These are phyloP conservation scores for Syrrhaptes paradoxus DNA, from an alignment of 2,113 vertebrate species.

Conservation along the genomic window DNA sequence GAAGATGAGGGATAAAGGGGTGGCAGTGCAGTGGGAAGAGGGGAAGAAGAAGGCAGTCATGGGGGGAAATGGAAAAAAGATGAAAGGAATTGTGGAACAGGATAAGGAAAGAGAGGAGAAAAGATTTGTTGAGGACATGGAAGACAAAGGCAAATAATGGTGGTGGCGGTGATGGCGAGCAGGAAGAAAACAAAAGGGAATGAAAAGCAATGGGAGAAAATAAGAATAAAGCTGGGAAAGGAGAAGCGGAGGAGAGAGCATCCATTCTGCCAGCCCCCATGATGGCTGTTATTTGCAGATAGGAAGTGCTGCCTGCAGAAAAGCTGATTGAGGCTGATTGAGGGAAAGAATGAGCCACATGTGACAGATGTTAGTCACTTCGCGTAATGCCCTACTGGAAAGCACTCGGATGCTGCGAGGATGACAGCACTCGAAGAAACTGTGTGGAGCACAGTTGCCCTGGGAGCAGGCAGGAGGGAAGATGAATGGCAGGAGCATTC, in stretches of 20 bases:
- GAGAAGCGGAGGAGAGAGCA: not conserved
- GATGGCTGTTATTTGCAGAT: conserved; percentile 49
- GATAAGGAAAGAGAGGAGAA: not conserved
- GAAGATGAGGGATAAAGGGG: not conserved
- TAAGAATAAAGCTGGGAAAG: not conserved
- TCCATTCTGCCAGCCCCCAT: not conserved
- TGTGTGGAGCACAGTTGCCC: not conserved
- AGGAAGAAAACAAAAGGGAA: not conserved
- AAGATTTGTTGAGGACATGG: not conserved
- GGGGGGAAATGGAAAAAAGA: not conserved
- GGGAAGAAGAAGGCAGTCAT: not conserved
- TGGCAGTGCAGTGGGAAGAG: not conserved
- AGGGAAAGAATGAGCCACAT: conserved; percentile 56
- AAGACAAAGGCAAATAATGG: not conserved
- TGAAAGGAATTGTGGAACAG: not conserved
- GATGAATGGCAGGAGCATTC: conserved; percentile 6
- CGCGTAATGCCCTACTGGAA: conserved; percentile 27
- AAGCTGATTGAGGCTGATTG: conserved; percentile 66
- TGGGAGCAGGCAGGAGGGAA: not conserved
- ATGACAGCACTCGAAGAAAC: conserved; percentile 44
- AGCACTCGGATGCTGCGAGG: conserved; percentile 12
- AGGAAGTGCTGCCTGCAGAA: conserved; percentile 49
- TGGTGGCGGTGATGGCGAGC: not conserved
- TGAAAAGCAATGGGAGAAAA: not conserved
- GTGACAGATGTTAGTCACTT: conserved; percentile 61